A percentile compares a stretch with the other conserved stretches of the same genome.
phyloP scores from a whole-genome alignment of 2,888 invertebrate species.

The Doris montereyensis region DNA sequence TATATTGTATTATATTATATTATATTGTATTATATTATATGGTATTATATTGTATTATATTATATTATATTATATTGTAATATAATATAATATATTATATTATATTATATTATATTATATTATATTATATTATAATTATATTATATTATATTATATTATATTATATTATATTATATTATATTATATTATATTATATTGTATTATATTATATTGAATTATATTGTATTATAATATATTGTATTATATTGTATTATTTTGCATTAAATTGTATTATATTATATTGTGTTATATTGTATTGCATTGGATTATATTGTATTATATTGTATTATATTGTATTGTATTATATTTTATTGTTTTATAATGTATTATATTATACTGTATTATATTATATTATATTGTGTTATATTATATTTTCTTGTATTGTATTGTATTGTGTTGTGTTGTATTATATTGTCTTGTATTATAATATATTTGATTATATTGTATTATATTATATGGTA shows the following conservation, averaged over 20 bases:
- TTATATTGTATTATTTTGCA: not conserved
- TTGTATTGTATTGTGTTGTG: too few species aligned
- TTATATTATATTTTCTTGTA: not conserved
- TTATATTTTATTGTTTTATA: not conserved
- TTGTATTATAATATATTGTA: not conserved
- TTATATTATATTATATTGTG: not conserved
- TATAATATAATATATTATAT: not conserved
- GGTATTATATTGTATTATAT: not conserved
- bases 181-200: not conserved
- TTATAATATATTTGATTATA: too few species aligned
- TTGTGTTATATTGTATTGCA: not conserved
- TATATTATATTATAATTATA: not conserved
- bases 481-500: too few species aligned
- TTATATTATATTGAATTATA: not conserved
- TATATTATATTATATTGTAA: not conserved
- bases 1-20: not conserved
- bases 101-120: not conserved
- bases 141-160: not conserved
- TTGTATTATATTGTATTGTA: slow-evolving; percentile 1
- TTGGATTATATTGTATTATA: slow-evolving; percentile 2
- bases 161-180: not conserved
- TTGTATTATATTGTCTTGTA: too few species aligned
- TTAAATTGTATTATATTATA: slow-evolving; percentile 2
- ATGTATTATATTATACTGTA: not conserved
- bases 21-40: not conserved